A percentile compares a stretch with the other conserved stretches of the same genome.
phyloP scores from a whole-genome alignment of 2,797 vertebrate species.

The Clarias fuscus region DNA sequence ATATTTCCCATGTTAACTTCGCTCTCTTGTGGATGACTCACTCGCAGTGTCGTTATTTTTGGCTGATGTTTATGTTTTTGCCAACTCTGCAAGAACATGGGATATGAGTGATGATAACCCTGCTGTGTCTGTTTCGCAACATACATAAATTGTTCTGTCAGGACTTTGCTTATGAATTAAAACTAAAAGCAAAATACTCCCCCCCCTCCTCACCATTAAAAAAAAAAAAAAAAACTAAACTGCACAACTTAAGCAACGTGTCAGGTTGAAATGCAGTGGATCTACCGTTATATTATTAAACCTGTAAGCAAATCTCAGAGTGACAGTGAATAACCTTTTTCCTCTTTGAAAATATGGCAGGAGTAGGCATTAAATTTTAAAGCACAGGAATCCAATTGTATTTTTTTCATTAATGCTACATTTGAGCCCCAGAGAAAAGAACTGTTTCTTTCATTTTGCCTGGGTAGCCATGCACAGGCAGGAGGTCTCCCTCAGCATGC shows the following conservation, averaged over 20 bases:
- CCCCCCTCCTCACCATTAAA: background rate
- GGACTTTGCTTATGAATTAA: constrained; percentile 59
- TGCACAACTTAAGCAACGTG: constrained; percentile 2
- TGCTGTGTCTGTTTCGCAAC: constrained; percentile 48
- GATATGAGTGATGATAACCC: constrained; percentile 53
- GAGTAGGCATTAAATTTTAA: constrained; percentile 80
- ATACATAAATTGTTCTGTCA: constrained; percentile 60
- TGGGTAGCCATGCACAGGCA: constrained; percentile 66
- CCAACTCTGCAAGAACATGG: constrained; percentile 53
- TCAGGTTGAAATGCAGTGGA: constrained; percentile 38
- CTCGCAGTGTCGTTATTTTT: constrained; percentile 55
- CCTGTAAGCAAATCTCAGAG: constrained; percentile 60
- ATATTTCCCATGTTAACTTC: constrained; percentile 2
- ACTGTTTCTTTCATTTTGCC: constrained; percentile 75
- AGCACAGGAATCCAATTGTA: constrained; percentile 74
- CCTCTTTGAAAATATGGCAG: constrained; percentile 70
- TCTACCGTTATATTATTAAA: constrained; percentile 44
- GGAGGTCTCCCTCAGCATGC: constrained; percentile 74
- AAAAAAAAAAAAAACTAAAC: background rate
- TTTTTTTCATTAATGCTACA: constrained; percentile 75
- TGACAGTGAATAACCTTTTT: constrained; percentile 62
- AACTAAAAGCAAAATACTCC: constrained; percentile 57
- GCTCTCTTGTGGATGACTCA: constrained; percentile 52
- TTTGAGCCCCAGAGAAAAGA: constrained; percentile 78
- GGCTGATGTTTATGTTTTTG: constrained; percentile 49